Evolutionary conservation across 2,888 invertebrate species (phyloP), one percentile per base, ranked within the genome.

Genomic region (Deilephila elpenor): DNA sequence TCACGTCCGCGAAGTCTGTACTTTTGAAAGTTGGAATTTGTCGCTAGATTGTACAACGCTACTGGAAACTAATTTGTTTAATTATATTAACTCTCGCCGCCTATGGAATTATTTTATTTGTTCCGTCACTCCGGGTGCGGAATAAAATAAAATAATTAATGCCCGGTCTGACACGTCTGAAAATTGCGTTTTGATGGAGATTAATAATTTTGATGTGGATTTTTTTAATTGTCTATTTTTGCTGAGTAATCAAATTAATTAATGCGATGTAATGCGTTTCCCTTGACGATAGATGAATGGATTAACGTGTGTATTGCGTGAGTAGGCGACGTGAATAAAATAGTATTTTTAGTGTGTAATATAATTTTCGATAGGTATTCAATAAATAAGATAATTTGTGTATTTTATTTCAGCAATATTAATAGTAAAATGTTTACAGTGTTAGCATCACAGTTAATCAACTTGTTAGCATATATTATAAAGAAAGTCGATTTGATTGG

Each of bases 21-120:
- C 89, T 88, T 89, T 90, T 89, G 88, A 88, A 91, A 91, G 89
- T 92, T 88, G 83, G 87, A 88, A 90, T 92, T 89, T 89, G 93
- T 92, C 93, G 87, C 86, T 88, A 87, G 89, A 90, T 91, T 91
- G 89, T 87, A 87, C 89, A 86, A 84, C 82, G 71, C 80, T 84
- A 87, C 85, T 85, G 83, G 82, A 79, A 85, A 89, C 89, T 89
- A 92, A 92, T 92, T 91, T 91, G 90, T 90, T 88, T 91, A 91
- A 91, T 91, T 90, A 90, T 89, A 70, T 61, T 64, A 62, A 25
- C 85, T 85, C 82, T 79, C 76, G 78, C 77, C 77, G 75, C 76
- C 77, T 75, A 59, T 59, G 59, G 61, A 62, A 56, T 73, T 73
- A 67, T 37, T 73, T 67, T 67, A 56, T 67, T 67, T 73, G 34